Evolutionary conservation across 2,797 vertebrate species (phyloP).

Genomic region (Lagodon rhomboides): DNA sequence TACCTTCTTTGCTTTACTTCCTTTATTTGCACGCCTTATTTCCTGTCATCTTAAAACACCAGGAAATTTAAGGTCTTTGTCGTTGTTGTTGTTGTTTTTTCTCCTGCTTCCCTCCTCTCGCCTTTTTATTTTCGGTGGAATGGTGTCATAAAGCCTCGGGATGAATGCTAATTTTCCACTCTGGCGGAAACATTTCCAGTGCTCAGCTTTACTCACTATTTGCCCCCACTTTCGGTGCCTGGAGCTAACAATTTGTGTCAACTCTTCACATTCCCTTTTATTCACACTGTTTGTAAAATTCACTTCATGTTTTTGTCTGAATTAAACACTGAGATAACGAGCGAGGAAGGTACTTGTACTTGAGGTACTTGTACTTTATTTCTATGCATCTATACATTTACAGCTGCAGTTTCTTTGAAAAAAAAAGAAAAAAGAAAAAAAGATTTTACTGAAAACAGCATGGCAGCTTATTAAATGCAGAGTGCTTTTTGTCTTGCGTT

Average conservation of each 20-base stretch:
- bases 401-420: neutral
- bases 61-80: neutral
- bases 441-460: neutral
- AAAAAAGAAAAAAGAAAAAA: neutral
- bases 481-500: neutral
- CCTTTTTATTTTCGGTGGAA: neutral
- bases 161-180: neutral
- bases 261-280: neutral
- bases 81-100: neutral
- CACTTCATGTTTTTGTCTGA: neutral
- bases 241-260: neutral
- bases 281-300: neutral
- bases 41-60: neutral
- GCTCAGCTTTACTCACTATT: neutral
- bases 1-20: neutral
- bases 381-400: neutral
- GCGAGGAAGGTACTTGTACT: no score
- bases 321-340: neutral
- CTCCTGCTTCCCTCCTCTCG: neutral
- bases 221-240: neutral
- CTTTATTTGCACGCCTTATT: neutral
- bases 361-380: neutral
- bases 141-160: neutral
- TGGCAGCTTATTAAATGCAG: neutral
- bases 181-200: slow-evolving; percentile 9